Conservation (phyloP, 2,113 vertebrate genomes). For the Sylvilagus bachmani region DNA sequence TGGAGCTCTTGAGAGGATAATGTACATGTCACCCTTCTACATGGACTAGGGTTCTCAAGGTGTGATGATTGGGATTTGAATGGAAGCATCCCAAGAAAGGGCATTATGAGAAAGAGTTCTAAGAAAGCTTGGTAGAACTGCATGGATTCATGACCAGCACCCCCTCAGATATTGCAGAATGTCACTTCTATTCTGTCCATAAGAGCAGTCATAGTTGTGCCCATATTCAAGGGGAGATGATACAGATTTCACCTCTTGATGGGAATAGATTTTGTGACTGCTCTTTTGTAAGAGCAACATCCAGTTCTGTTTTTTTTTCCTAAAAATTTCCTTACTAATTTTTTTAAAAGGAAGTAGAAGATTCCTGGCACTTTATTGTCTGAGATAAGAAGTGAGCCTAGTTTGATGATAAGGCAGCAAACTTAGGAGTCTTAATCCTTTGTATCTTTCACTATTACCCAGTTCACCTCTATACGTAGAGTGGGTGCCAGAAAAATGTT, state of each 20-base stretch:
- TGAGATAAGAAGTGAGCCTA: neutral
- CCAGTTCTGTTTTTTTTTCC: neutral
- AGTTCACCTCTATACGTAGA: neutral
- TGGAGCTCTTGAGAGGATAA: neutral
- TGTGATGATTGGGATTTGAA: neutral
- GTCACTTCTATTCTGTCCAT: neutral
- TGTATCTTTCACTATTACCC: neutral
- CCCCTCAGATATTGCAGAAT: neutral
- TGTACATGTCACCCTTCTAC: accelerated
- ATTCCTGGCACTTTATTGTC: neutral
- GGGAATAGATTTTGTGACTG: neutral
- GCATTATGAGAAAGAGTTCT: neutral
- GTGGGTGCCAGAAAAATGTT: constrained; percentile 5
- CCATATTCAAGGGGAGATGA: neutral
- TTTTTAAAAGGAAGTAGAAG: neutral
- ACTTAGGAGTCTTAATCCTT: neutral
- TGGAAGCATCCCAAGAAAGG: neutral
- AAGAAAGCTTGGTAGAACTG: neutral
- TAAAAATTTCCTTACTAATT: neutral
- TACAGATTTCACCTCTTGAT: neutral
- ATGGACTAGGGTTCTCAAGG: neutral
- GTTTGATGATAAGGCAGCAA: constrained; percentile 16
- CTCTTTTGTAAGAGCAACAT: neutral
- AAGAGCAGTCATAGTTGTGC: neutral
- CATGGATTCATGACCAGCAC: neutral